Evolutionary conservation across 2,113 vertebrate species (phyloP).

Genomic region (Sakesphorus luctuosus): DNA sequence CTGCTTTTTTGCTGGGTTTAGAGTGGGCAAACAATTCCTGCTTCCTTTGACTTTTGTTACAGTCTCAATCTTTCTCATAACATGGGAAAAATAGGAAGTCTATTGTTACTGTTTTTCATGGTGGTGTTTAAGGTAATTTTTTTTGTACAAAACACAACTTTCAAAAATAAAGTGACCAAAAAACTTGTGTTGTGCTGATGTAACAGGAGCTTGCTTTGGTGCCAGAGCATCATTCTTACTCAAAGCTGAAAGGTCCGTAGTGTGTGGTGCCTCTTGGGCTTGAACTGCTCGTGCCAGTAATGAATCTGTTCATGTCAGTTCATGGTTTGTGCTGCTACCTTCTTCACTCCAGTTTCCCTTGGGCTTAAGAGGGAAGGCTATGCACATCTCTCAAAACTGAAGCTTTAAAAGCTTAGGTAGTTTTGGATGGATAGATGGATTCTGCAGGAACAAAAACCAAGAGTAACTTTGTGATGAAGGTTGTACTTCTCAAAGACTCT

Average conservation of each 20-base stretch:
- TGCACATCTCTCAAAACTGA: not conserved
- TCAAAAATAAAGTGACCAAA: constrained; percentile 70
- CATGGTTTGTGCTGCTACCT: not conserved
- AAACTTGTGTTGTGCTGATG: constrained; percentile 6
- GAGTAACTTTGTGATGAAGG: not conserved
- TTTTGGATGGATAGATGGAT: not conserved
- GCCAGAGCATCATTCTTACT: not conserved
- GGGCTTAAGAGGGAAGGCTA: not conserved
- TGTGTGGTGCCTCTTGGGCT: not conserved
- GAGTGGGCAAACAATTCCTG: constrained; percentile 15
- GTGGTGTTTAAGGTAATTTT: constrained; percentile 53
- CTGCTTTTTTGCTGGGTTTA: constrained; percentile 5
- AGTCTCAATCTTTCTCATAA: constrained; percentile 34
- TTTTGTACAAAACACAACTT: constrained; percentile 78
- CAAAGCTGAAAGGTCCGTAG: not conserved
- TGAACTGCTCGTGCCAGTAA: not conserved
- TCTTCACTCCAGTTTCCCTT: not conserved
- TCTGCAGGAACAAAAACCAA: not conserved
- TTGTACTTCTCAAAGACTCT: not conserved
- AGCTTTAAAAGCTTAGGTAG: not conserved
- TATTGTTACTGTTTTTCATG: constrained; percentile 45
- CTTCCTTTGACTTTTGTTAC: constrained; percentile 57
- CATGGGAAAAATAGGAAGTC: constrained; percentile 45
- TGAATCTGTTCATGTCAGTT: not conserved
- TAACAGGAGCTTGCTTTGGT: not conserved